Base-by-base conservation (phyloP, 1,140 invertebrate genomes). In the Thereuonema tuberculata region DNA sequence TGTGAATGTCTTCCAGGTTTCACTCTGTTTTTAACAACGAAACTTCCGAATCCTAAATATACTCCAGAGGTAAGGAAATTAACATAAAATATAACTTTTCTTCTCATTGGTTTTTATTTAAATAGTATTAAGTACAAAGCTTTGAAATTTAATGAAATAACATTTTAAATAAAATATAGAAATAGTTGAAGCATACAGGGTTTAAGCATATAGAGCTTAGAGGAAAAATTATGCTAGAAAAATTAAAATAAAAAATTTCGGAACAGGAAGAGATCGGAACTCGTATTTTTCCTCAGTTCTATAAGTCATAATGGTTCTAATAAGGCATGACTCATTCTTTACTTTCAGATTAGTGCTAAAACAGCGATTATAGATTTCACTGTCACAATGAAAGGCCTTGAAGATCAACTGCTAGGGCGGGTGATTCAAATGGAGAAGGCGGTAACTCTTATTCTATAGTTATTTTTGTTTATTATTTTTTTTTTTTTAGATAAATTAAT, bases 301-400 rank as follows among this genome's bases (percentile, higher is more conserved):
- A n/a, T n/a, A n/a, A n/a, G n/a, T n/a, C n/a, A n/a, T n/a, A n/a
- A n/a, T n/a, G n/a, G n/a, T n/a, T n/a, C n/a, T n/a, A n/a, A n/a
- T n/a, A n/a, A n/a, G n/a, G n/a, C n/a, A n/a, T n/a, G n/a, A n/a
- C n/a, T n/a, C n/a, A 37, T 50, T 21, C 21, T 21, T 24, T 50
- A 5, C 21, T 50, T 20, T 12, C 21, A 55, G 53, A 87, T 96
- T 61, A 93, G 89, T 65, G 93, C 94, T 0, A 92, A 93, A 73
- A 94, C 92, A 0, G 89, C 92, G 1, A 94, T 97, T 52, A 96
- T 98, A 68, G 93, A 98, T 72, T 98, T 97, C 68, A 96, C 93
- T 1, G 94, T 98, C 0, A 98, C 94, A 0, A 93, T 93, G 84
- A 84, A 90, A 71, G 93, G 94, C 25, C 73, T 98, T 15, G 94